Percentiles rank a stretch among this genome's conserved stretches.
Evolutionary conservation across 2,888 invertebrate species (phyloP).

Genomic region (Cryptophagus acutangulus): DNA sequence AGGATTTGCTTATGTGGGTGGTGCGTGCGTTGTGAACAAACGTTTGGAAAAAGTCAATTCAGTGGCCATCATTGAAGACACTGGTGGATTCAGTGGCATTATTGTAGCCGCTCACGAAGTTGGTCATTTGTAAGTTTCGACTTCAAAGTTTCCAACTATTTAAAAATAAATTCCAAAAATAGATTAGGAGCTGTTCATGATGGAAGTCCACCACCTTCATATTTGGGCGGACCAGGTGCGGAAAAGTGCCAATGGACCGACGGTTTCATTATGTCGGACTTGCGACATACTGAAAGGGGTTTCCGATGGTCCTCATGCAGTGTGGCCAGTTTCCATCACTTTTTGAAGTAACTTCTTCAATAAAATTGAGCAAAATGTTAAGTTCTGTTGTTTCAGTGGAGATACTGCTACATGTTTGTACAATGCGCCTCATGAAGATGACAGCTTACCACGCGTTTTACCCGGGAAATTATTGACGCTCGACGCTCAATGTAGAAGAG

Average conservation of each 20-base stretch:
- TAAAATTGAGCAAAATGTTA: not conserved
- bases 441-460: constrained; percentile 79
- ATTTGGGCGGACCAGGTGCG: constrained; percentile 89
- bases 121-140: constrained; percentile 82
- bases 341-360: constrained; percentile 70
- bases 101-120: constrained; percentile 96
- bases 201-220: constrained; percentile 90
- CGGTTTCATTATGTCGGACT: constrained; percentile 93
- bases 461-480: constrained; percentile 84
- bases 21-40: constrained; percentile 94
- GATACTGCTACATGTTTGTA: constrained; percentile 91
- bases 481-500: constrained; percentile 89
- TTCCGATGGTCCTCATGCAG: constrained; percentile 94
- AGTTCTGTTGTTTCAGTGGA: constrained; percentile 60
- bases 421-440: constrained; percentile 91
- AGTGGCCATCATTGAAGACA: constrained; percentile 93
- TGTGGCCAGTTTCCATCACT: constrained; percentile 90
- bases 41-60: constrained; percentile 93
- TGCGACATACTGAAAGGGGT: constrained; percentile 89
- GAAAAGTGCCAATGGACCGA: constrained; percentile 95
- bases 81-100: constrained; percentile 93
- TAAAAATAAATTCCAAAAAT: constrained; percentile 11
- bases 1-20: constrained; percentile 96
- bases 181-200: constrained; percentile 95
- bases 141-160: not conserved